These are phyloP conservation scores for Calliscelio sp. DNA, from an alignment of 2,888 invertebrate genomes.

Conservation along the genomic window DNA sequence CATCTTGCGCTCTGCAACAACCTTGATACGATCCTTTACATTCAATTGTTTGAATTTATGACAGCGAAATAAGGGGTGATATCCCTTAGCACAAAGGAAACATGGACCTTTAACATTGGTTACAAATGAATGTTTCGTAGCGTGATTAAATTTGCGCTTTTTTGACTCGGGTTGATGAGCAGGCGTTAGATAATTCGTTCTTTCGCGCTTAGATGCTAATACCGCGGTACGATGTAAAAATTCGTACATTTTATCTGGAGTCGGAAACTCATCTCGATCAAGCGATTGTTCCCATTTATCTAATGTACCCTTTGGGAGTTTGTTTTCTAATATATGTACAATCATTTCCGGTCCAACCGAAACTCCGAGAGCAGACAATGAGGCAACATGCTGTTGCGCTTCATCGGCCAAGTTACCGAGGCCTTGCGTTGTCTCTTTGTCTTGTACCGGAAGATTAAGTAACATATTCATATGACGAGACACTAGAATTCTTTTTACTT, in stretches of 20 bases:
- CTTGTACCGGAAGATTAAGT: neutral
- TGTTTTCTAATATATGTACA: neutral
- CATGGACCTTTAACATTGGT: neutral
- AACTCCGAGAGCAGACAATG: neutral
- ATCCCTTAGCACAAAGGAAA: neutral
- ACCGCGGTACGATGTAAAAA: conserved; percentile 50
- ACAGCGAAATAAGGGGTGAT: neutral
- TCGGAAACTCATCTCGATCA: conserved; percentile 44
- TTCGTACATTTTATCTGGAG: conserved; percentile 55
- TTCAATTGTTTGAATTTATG: neutral
- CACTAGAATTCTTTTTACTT: conserved; percentile 1
- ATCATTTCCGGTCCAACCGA: neutral
- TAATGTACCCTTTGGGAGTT: neutral
- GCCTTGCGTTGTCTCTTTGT: neutral
- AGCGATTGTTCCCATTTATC: conserved; percentile 28
- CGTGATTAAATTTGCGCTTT: neutral
- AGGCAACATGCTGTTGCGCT: neutral
- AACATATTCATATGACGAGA: neutral
- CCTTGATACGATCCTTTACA: neutral
- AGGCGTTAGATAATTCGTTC: neutral
- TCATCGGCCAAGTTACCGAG: neutral
- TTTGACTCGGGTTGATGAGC: neutral
- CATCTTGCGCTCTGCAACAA: neutral
- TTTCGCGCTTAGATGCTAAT: neutral
- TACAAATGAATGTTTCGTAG: neutral